These are phyloP conservation scores for Pangasius macronema DNA, from an alignment of 2,797 vertebrate species.

Conservation along the genomic window DNA sequence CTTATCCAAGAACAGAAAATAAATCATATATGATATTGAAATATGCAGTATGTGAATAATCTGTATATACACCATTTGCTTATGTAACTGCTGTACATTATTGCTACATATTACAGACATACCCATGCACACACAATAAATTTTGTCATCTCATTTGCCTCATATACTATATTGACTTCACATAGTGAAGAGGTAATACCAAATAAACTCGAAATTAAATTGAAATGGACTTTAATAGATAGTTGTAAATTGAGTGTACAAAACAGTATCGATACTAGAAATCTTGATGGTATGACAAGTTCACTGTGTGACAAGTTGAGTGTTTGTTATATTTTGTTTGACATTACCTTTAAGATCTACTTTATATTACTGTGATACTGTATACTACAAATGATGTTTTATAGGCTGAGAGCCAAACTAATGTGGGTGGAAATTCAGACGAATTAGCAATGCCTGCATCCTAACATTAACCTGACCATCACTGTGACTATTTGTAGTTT, in stretches of 20 bases:
- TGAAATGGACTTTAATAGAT: background rate
- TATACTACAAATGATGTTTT: background rate
- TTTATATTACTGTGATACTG: background rate
- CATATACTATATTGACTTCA: background rate
- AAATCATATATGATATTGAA: background rate
- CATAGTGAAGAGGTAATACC: background rate
- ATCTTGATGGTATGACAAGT: background rate
- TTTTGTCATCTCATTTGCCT: background rate
- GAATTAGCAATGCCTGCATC: background rate
- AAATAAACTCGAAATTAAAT: background rate
- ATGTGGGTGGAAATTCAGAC: background rate
- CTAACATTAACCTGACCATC: background rate
- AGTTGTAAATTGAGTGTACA: background rate
- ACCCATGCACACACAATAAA: background rate
- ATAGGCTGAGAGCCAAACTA: background rate
- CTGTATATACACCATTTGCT: background rate
- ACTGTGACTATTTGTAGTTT: background rate
- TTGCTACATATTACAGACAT: background rate
- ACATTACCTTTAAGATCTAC: background rate
- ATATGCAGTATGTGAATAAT: background rate
- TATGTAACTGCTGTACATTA: background rate
- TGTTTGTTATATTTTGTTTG: background rate
- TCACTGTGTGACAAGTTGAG: no score
- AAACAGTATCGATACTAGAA: background rate
- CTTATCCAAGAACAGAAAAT: background rate